These are phyloP conservation scores for Chrysolina oricalcia DNA, from an alignment of 2,888 invertebrate species.

Conservation along the genomic window DNA sequence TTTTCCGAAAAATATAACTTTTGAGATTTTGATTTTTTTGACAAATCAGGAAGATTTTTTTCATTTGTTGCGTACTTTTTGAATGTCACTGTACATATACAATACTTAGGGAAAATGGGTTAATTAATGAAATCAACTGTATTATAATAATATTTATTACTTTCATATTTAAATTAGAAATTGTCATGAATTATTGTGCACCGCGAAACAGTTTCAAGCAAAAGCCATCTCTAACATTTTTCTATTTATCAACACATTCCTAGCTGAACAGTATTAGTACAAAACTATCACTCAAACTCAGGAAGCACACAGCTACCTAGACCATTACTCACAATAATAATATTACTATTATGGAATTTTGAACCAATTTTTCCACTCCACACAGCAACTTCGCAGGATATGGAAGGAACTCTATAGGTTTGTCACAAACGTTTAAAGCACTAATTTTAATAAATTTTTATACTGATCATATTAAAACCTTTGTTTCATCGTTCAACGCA, in stretches of 20 bases:
- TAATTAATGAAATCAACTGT: neutral
- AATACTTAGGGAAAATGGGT: no score
- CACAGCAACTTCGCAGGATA: neutral
- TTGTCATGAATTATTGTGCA: conserved; percentile 72
- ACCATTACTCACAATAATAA: neutral
- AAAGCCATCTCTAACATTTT: conserved; percentile 39
- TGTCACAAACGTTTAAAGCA: neutral
- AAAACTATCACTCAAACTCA: conserved; percentile 24
- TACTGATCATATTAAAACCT: neutral
- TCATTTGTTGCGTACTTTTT: no score
- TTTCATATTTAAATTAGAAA: conserved; percentile 68
- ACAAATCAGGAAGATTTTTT: no score
- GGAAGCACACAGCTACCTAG: conserved; percentile 22
- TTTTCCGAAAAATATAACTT: no score
- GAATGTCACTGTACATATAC: no score
- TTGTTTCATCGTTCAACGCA: neutral
- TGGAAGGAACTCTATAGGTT: neutral
- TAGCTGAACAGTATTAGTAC: conserved; percentile 22
- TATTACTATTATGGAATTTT: neutral
- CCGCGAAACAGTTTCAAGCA: conserved; percentile 66
- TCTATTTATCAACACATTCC: conserved; percentile 23
- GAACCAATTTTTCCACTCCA: conserved; percentile 9
- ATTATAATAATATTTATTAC: conserved; percentile 51
- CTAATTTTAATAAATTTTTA: neutral
- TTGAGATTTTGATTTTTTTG: no score